Conservation (phyloP, 2,113 vertebrate genomes). For the Pycnonotus jocosus region DNA sequence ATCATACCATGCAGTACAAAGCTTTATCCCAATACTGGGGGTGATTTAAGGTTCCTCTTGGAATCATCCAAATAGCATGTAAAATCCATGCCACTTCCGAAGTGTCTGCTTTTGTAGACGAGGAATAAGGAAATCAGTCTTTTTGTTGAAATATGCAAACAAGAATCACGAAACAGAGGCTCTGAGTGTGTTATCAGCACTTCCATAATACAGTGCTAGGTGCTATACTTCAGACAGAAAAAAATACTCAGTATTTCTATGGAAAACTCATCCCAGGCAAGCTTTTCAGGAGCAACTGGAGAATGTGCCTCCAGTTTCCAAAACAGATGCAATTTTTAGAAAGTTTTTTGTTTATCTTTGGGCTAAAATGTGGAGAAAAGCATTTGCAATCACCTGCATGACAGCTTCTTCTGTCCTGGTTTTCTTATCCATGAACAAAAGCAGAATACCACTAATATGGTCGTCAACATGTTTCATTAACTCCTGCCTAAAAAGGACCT, state of each 20-base stretch:
- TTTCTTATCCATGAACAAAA: not conserved
- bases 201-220: not conserved
- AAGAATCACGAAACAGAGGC: not conserved
- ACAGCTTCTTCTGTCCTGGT: not conserved
- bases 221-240: not conserved
- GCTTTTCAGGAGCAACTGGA: not conserved
- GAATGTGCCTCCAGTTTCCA: not conserved
- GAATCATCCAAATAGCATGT: not conserved
- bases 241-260: not conserved
- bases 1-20: not conserved
- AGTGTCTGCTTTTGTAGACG: not conserved
- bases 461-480: not conserved
- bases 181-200: not conserved
- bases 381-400: not conserved
- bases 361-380: not conserved
- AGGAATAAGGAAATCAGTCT: not conserved
- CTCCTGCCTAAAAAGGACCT: not conserved
- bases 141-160: not conserved
- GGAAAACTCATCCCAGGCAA: not conserved
- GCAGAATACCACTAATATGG: not conserved
- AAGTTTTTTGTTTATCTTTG: not conserved
- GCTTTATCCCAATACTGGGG: not conserved
- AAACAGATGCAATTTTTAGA: not conserved
- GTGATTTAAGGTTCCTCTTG: not conserved
- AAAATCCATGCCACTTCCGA: not conserved